Evolutionary conservation across 2,797 vertebrate genomes (phyloP), one percentile per base, ranked within the genome.

Genomic region (Anolis apletophallus): DNA sequence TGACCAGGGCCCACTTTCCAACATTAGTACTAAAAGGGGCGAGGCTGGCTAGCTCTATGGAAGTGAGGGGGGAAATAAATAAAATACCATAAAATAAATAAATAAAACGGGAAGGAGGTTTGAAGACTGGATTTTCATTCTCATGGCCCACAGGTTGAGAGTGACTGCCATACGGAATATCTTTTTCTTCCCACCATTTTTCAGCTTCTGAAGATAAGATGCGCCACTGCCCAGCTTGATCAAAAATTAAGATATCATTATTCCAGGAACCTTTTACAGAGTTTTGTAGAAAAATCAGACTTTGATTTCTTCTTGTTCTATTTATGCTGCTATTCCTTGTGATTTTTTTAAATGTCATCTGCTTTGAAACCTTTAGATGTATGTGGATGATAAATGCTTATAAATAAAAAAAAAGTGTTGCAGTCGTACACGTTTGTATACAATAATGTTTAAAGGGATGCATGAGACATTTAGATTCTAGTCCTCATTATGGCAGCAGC

Each of bases 381-480:
- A 13, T 55, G n/a, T 17, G 9, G 19, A 10, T 16, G n/a, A 57
- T 55, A 55, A n/a, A 34, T 34, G 52, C 29, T n/a, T 55, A 32
- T 54, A 21, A 55, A n/a, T 34, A 26, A 26, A 64, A 10, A 64
- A 64, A 29, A 64, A 4, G 21, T 7, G 19, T 10, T 3, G 3
- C 16, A 19, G 57, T 59, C 19, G 14, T 6, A 19, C 57, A 21
- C 88, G 74, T 29, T 21, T 71, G n/a, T 84, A 92, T 92, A 93
- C 91, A 82, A 29, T 12, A 23, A 87, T 79, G 85, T 92, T 92
- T 79, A 94, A 95, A 29, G 82, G 79, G 90, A 87, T 93, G 94
- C 96, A 89, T 93, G 93, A 92, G 80, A 91, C 95, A 93, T 96
- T 91, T 90, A 88, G 86, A 95, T 96, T 95, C 95, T 86, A 91